Percentiles rank a stretch among this genome's conserved stretches.
Conservation (phyloP, 2,797 vertebrate genomes). For the Phalanger gymnotis region DNA sequence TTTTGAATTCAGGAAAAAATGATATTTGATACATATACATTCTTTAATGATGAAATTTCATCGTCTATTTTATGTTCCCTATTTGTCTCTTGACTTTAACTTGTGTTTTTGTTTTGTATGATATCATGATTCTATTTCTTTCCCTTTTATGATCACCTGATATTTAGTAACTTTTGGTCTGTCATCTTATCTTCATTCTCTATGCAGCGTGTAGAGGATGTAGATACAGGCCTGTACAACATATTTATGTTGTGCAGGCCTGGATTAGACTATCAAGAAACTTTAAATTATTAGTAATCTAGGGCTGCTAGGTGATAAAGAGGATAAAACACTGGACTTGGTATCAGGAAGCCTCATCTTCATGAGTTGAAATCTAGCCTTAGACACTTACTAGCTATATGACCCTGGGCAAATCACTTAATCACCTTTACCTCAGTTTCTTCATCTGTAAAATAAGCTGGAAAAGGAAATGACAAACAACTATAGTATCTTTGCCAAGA, state of each 20-base stretch:
- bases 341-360: background rate
- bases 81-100: background rate
- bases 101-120: background rate
- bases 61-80: background rate
- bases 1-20: background rate
- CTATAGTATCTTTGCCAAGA: background rate
- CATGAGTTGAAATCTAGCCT: background rate
- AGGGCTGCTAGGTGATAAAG: background rate
- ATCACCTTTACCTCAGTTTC: background rate
- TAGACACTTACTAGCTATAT: background rate
- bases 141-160: background rate
- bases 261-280: background rate
- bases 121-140: background rate
- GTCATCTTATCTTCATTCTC: background rate
- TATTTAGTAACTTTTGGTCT: background rate
- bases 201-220: background rate
- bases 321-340: background rate
- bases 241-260: too few relatives aligned
- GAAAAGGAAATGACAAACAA: background rate
- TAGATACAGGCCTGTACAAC: too few relatives aligned
- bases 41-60: background rate
- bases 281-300: background rate
- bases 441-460: background rate
- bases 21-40: background rate
- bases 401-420: background rate